Evolutionary conservation across 2,113 vertebrate species (phyloP).

Genomic region (Salvelinus alpinus): DNA sequence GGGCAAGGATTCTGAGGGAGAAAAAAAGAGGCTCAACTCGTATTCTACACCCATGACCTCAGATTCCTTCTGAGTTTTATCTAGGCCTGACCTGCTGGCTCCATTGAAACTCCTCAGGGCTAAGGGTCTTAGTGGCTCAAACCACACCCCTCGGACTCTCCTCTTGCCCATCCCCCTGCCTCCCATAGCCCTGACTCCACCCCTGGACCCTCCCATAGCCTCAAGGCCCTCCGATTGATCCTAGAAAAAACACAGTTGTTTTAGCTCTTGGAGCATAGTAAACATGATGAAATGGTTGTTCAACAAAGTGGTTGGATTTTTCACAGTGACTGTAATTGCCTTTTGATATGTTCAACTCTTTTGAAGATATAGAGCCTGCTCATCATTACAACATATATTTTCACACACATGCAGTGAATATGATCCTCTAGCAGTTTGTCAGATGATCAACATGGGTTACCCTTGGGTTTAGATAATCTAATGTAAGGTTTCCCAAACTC

Average conservation of each 20-base stretch:
- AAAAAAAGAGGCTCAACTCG: slow-evolving; percentile 61
- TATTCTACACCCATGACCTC: slow-evolving; percentile 75
- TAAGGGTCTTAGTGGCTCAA: slow-evolving; percentile 55
- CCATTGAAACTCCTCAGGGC: slow-evolving; percentile 73
- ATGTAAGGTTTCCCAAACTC: too few species aligned
- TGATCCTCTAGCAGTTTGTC: not conserved
- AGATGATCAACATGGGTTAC: not conserved
- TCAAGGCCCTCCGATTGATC: not conserved
- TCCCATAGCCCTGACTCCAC: slow-evolving; percentile 26
- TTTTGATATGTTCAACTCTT: not conserved
- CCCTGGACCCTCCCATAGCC: slow-evolving; percentile 11
- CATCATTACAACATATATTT: not conserved
- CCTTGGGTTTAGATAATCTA: not conserved
- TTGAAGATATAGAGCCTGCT: not conserved
- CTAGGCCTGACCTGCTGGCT: slow-evolving; percentile 78
- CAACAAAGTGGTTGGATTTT: not conserved
- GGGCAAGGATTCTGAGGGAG: slow-evolving; percentile 39
- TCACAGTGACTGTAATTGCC: not conserved
- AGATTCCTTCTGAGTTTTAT: slow-evolving; percentile 82
- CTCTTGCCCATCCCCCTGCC: slow-evolving; percentile 13
- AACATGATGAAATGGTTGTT: slow-evolving; percentile 7
- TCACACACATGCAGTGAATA: not conserved
- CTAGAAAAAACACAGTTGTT: not conserved
- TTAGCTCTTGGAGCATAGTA: not conserved
- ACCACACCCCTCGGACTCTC: slow-evolving; percentile 46